These are phyloP conservation scores for Diplolepis rosae DNA, from an alignment of 2,888 invertebrate species.

Conservation along the genomic window DNA sequence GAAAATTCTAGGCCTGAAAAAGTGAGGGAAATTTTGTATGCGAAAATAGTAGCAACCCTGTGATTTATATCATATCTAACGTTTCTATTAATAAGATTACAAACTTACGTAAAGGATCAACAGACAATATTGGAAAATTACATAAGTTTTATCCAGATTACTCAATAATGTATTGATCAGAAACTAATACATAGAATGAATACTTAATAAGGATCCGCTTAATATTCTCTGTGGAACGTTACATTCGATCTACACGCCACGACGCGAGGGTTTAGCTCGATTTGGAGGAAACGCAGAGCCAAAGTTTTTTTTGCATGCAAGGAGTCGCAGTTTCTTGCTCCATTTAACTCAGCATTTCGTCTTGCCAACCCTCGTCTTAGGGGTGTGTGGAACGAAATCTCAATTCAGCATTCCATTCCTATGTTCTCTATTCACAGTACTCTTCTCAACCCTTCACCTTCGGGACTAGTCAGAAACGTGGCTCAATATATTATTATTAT, in stretches of 20 bases:
- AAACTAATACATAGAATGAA: conserved; percentile 15
- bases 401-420: conserved; percentile 30
- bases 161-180: conserved; percentile 21
- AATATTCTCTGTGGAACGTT: conserved; percentile 14
- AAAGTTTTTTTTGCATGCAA: conserved; percentile 39
- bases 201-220: conserved; percentile 23
- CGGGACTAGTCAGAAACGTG: conserved; percentile 22
- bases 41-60: too few relatives aligned
- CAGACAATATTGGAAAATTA: not conserved
- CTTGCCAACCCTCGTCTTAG: conserved; percentile 21
- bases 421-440: conserved; percentile 38
- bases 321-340: conserved; percentile 44
- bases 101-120: not conserved
- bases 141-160: not conserved
- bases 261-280: not conserved
- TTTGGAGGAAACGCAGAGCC: conserved; percentile 18
- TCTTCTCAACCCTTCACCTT: conserved; percentile 32
- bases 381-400: conserved; percentile 17
- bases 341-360: conserved; percentile 45
- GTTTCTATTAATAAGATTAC: too few relatives aligned
- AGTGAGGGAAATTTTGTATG: too few relatives aligned
- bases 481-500: conserved; percentile 40
- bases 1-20: too few relatives aligned
- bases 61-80: too few relatives aligned
- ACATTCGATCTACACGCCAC: not conserved